phyloP scores from a whole-genome alignment of 2,888 invertebrate genomes.

The Mechanitis mazaeus region DNA sequence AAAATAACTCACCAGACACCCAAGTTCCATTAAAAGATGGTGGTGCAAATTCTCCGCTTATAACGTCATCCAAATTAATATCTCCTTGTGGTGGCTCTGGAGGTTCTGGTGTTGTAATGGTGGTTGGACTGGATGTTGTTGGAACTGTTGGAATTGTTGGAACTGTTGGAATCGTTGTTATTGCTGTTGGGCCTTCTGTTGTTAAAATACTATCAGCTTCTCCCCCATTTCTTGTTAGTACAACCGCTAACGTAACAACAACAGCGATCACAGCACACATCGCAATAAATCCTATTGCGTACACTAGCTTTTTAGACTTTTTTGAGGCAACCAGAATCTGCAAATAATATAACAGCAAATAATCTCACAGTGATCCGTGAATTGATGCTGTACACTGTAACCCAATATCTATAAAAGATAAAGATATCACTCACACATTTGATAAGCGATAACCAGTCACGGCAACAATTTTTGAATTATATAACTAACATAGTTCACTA shows the following conservation, averaged over 20 bases:
- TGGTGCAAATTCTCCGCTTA: constrained; percentile 80
- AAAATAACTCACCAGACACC: constrained; percentile 80
- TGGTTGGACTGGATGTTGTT: constrained; percentile 23
- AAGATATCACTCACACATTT: background rate
- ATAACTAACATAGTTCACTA: background rate
- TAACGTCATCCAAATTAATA: constrained; percentile 82
- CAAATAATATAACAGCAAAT: constrained; percentile 18
- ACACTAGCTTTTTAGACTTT: constrained; percentile 72
- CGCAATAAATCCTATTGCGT: constrained; percentile 73
- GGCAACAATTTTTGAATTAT: background rate
- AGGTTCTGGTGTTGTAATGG: constrained; percentile 29
- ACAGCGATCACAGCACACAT: constrained; percentile 76
- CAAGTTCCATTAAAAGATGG: constrained; percentile 87
- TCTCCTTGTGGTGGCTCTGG: constrained; percentile 33
- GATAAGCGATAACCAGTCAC: background rate
- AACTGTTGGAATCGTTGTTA: constrained; percentile 13
- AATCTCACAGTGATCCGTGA: background rate
- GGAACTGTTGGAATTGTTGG: constrained; percentile 31
- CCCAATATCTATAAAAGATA: background rate
- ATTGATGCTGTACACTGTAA: background rate
- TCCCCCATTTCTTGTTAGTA: constrained; percentile 64
- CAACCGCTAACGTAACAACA: constrained; percentile 77
- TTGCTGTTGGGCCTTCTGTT: constrained; percentile 39
- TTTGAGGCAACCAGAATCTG: constrained; percentile 80
- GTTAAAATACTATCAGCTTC: constrained; percentile 48